Evolutionary conservation across 92 coral and sea anemone species (phyloP), one percentile per base, ranked within the genome.

Genomic region (Zoanthus solanderi): DNA sequence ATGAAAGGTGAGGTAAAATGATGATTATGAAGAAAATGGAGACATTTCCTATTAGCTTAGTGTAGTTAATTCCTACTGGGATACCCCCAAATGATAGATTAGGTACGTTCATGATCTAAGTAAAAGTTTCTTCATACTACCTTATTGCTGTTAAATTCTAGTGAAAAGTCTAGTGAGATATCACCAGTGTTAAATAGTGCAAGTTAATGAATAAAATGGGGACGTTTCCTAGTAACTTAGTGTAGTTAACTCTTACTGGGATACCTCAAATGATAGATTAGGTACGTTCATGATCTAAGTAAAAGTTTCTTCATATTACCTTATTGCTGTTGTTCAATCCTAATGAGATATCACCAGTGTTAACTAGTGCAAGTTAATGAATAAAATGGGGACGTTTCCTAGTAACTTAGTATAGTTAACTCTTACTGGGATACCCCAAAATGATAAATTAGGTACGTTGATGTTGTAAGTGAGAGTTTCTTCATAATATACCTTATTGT

Each of bases 221-320:
- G 4, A 90, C 58, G 91, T 87, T 48, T 95, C 5, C n/a, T 58
- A 12, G 0, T 57, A 95, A 96, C 99, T 94, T 96, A 81, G 92
- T 96, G 37, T 89, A 93, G 80, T 89, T 92, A 83, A 96, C 95
- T 44, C 99, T 98, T 45, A 96, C 89, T 6, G 99, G 95, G 57
- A 92, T 91, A 46, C 90, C 78, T 1, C 42, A 37, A 37, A 8
- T 6, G 60, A 54, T 54, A 54, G 14, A 9, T 54, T 9, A 54
- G 60, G 60, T 54, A 37, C 42, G 42, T 37, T 37, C 3, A 37
- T 37, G 17, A 9, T 54, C 3, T 10, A 54, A 54, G 60, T 10
- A 0, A 54, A 15, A 10, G 0, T 23, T 23, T 23, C 23, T 23
- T 23, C 23, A 23, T 23, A 23, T 23, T 23, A 23, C 23, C 23